Evolutionary conservation across 2,888 invertebrate genomes (phyloP), one percentile per base, ranked within the genome.

Genomic region (Sicus ferrugineus): DNA sequence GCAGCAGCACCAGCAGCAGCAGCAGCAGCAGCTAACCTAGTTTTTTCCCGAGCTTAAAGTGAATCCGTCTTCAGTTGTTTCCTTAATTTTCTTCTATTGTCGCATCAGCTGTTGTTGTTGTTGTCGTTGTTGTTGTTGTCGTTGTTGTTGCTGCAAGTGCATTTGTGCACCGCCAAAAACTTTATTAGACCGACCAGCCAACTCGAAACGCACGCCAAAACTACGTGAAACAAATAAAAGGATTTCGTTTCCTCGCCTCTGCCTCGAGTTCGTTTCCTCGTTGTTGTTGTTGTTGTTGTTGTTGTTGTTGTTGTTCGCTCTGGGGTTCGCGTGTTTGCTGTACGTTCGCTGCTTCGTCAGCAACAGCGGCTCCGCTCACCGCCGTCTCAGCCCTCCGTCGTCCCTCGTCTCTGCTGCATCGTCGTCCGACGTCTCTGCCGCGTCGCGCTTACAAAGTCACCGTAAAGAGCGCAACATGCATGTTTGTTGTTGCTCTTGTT

Each of bases 31-130:
- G n/a, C 21, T 50, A 63, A 63, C 9, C 56, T 56, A 56, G 56
- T 30, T 56, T 30, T 30, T n/a, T n/a, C n/a, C n/a, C n/a, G 23
- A 19, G 38, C 38, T 34, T 19, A 59, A 59, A 31, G 34, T 59
- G 19, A 59, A 34, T 59, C 16, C 11, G 28, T 26, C 72, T 72
- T 74, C 72, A 16, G 16, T 31, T 28, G 30, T 56, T 28, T 28
- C 30, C n/a, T 2, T 21, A 23, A 11, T 21, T 4, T 26, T 21
- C 75, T 74, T 70, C 69, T 73, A 66, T 48, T 71, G 67, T 67
- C 52, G 65, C 21, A 66, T 28, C 50, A 30, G 69, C 54, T 68
- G 67, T 34, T 26, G n/a, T 61, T 59, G 42, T 34, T 23, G 58
- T 58, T 48, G 56, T 48, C 7, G 16, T 23, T 30, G 30, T n/a